These are phyloP conservation scores for Coecobrya sp. DNA, from an alignment of 2,888 invertebrate species.

Conservation along the genomic window DNA sequence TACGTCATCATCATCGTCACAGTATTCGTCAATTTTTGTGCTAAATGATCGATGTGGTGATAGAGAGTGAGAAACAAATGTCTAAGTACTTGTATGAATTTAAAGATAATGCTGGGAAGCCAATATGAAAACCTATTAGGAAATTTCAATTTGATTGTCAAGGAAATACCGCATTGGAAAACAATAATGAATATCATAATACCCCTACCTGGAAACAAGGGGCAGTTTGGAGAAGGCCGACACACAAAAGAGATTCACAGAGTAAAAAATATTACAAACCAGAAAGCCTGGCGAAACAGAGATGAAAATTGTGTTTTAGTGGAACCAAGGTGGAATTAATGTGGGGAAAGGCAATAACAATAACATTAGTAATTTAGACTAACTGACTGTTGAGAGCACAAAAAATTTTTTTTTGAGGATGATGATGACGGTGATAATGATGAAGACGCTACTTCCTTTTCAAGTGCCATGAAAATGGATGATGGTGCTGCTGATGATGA, in stretches of 20 bases:
- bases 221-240: too few relatives aligned
- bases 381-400: neutral
- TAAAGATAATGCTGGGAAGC: too few relatives aligned
- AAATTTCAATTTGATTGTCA: too few relatives aligned
- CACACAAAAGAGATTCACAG: too few relatives aligned
- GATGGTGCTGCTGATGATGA: neutral
- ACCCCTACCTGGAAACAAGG: too few relatives aligned
- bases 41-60: conserved; percentile 45
- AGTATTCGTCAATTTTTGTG: conserved; percentile 40
- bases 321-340: neutral
- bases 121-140: too few relatives aligned
- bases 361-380: neutral
- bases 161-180: too few relatives aligned
- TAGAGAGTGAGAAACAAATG: neutral
- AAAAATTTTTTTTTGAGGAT: neutral
- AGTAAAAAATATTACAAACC: too few relatives aligned
- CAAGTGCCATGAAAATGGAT: conserved; percentile 44
- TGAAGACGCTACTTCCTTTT: conserved; percentile 55
- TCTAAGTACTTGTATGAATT: neutral
- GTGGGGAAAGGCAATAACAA: neutral
- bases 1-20: neutral
- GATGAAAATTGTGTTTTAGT: neutral
- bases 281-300: neutral
- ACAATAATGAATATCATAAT: too few relatives aligned
- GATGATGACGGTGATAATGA: neutral